These are phyloP conservation scores for Chymomyza costata DNA, from an alignment of 1,140 invertebrate species.

Conservation along the genomic window DNA sequence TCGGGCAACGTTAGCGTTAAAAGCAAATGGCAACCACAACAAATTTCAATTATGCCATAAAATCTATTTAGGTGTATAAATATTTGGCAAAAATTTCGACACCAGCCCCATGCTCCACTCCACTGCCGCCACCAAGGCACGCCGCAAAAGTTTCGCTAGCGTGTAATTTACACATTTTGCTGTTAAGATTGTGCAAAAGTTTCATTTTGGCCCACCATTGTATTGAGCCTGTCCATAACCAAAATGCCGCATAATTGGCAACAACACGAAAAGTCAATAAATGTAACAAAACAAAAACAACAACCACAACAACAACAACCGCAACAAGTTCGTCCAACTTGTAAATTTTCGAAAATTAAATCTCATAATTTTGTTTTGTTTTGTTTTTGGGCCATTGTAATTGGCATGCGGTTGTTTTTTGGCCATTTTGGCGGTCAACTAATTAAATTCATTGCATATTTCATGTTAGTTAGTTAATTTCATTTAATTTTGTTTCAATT, in stretches of 20 bases:
- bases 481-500: slow-evolving; percentile 52
- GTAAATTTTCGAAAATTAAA: slow-evolving; percentile 17
- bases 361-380: slow-evolving; percentile 9
- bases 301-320: background rate
- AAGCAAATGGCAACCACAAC: slow-evolving; percentile 43
- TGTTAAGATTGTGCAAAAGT: slow-evolving; percentile 63
- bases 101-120: too few relatives aligned
- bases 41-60: slow-evolving; percentile 72
- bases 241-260: slow-evolving; percentile 53
- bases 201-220: slow-evolving; percentile 31
- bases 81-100: slow-evolving; percentile 60
- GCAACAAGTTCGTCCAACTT: slow-evolving; percentile 12
- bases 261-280: slow-evolving; percentile 60
- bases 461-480: slow-evolving; percentile 7
- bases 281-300: slow-evolving; percentile 34
- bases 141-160: slow-evolving; percentile 24
- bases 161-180: slow-evolving; percentile 70
- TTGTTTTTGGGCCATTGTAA: background rate
- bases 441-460: slow-evolving; percentile 22
- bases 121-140: slow-evolving; percentile 17
- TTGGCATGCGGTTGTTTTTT: too few relatives aligned
- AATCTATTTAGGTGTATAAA: slow-evolving; percentile 73
- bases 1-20: background rate
- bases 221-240: slow-evolving; percentile 12
- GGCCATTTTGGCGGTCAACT: slow-evolving; percentile 18